These are phyloP conservation scores for Leucania comma DNA, from an alignment of 2,888 invertebrate genomes.

Conservation along the genomic window DNA sequence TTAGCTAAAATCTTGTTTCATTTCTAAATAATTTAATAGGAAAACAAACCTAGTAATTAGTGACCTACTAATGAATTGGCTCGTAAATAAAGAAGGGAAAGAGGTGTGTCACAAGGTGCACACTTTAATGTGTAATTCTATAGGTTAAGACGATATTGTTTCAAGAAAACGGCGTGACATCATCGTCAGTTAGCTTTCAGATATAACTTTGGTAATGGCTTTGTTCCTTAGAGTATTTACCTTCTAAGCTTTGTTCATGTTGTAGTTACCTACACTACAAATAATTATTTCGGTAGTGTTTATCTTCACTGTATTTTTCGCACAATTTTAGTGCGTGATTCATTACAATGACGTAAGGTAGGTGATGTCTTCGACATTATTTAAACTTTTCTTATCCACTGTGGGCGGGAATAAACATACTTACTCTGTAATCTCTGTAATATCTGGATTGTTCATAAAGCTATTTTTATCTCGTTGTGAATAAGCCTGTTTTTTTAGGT, in stretches of 20 bases:
- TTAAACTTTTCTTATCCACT: constrained; percentile 32
- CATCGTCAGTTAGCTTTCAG: constrained; percentile 11
- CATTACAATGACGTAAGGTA: constrained; percentile 54
- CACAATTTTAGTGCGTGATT: constrained; percentile 34
- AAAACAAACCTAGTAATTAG: constrained; percentile 3
- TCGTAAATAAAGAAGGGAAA: constrained; percentile 23
- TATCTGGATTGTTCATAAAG: constrained; percentile 17
- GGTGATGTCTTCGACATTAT: constrained; percentile 42
- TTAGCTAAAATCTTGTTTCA: constrained; percentile 15
- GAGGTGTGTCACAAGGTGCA: constrained; percentile 45
- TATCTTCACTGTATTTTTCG: background rate
- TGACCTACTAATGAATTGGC: constrained; percentile 32
- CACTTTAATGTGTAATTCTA: constrained; percentile 41
- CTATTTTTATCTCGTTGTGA: constrained; percentile 32
- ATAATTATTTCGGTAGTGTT: too few relatives aligned
- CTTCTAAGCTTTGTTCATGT: too few relatives aligned
- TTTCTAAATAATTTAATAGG: background rate
- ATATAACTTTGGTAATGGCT: background rate
- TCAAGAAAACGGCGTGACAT: constrained; percentile 16
- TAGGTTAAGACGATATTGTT: constrained; percentile 20
- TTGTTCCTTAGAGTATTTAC: background rate
- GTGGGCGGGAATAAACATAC: constrained; percentile 51
- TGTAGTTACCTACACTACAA: too few relatives aligned
- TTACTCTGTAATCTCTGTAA: background rate
- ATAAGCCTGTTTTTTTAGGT: background rate